Evolutionary conservation across 2,113 vertebrate species (phyloP).

Genomic region (Psephotus haematonotus): DNA sequence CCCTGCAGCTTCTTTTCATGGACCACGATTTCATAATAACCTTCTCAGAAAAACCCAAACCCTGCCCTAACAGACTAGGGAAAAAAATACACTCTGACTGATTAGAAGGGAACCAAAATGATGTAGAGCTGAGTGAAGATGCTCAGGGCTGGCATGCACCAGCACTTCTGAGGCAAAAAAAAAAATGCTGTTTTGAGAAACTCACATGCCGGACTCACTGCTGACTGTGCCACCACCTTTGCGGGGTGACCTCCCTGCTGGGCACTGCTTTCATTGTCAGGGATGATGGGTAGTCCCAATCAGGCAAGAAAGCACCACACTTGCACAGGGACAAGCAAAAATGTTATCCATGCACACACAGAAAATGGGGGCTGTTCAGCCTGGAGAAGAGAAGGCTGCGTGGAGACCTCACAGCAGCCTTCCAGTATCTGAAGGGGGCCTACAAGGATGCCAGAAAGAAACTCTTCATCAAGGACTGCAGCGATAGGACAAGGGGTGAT

Average conservation of each 20-base stretch:
- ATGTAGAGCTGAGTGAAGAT: rapidly evolving
- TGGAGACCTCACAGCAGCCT: background rate
- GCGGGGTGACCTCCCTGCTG: background rate
- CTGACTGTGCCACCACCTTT: background rate
- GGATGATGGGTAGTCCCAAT: too few relatives aligned
- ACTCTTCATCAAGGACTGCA: background rate
- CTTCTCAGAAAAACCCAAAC: background rate
- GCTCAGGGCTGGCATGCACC: rapidly evolving
- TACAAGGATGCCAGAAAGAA: background rate
- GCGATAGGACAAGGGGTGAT: background rate
- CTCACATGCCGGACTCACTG: rapidly evolving
- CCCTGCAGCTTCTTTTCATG: background rate
- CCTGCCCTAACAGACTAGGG: background rate
- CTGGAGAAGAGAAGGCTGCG: background rate
- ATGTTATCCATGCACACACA: rapidly evolving
- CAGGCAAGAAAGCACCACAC: background rate
- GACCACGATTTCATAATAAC: too few relatives aligned
- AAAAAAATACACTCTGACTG: too few relatives aligned
- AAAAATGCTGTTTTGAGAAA: rapidly evolving
- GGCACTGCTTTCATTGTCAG: background rate
- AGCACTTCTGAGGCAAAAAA: background rate
- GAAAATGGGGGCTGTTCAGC: background rate
- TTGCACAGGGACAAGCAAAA: background rate
- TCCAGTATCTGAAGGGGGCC: background rate
- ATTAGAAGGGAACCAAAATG: background rate